Evolutionary conservation across 2,888 invertebrate species (phyloP).

Genomic region (Drosophila cognata): DNA sequence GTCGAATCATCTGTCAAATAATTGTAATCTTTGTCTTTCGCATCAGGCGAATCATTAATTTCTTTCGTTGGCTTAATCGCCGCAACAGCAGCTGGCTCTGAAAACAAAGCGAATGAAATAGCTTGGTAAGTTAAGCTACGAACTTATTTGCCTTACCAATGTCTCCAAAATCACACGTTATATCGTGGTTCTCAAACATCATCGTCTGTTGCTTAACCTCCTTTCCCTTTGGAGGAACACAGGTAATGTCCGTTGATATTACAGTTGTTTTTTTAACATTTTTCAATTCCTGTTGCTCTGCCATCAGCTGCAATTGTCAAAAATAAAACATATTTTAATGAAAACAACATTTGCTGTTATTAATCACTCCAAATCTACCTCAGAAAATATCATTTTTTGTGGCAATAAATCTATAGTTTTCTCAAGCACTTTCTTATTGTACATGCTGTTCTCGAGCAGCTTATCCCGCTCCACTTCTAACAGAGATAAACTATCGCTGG

Average conservation of each 20-base stretch:
- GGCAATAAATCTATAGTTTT: conserved; percentile 62
- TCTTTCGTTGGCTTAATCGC: background rate
- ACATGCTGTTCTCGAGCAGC: conserved; percentile 39
- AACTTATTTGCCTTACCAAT: conserved; percentile 36
- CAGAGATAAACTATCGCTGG: conserved; percentile 50
- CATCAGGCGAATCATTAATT: conserved; percentile 17
- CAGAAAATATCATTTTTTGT: background rate
- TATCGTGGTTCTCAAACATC: conserved; percentile 34
- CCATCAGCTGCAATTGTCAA: conserved; percentile 15
- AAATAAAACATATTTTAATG: background rate
- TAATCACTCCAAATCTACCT: conserved; percentile 16
- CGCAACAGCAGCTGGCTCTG: conserved; percentile 26
- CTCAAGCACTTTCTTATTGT: conserved; percentile 32
- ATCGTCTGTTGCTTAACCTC: conserved; percentile 27
- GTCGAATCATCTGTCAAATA: conserved; percentile 38
- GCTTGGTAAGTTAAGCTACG: background rate
- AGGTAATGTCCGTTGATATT: conserved; percentile 21
- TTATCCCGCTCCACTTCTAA: conserved; percentile 36
- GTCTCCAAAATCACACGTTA: conserved; percentile 40
- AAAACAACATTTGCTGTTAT: background rate
- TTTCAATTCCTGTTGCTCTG: background rate
- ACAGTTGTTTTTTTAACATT: conserved; percentile 4
- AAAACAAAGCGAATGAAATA: background rate
- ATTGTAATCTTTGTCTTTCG: conserved; percentile 23
- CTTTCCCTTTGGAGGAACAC: background rate